Evolutionary conservation across 2,888 invertebrate species (phyloP).

Genomic region (Ariolimax columbianus): DNA sequence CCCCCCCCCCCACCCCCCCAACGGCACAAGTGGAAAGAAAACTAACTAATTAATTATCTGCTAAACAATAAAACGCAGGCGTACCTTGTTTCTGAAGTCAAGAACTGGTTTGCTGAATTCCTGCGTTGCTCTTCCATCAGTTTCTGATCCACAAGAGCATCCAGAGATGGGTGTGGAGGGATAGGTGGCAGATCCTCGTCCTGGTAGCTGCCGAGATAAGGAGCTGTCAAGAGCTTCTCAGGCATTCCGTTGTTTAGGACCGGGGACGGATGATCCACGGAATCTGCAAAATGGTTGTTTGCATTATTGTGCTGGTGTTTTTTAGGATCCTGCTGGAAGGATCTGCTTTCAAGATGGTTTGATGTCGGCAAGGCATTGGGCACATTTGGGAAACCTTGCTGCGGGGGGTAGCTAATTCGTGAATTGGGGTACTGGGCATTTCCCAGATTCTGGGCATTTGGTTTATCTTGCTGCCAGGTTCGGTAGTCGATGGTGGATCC

Average conservation of each 20-base stretch:
- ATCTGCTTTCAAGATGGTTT: conserved; percentile 26
- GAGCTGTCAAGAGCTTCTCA: conserved; percentile 77
- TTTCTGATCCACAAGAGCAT: conserved; percentile 82
- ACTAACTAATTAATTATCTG: too few species aligned
- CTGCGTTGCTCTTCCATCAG: conserved; percentile 74
- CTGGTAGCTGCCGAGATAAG: conserved; percentile 76
- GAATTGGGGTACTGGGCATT: conserved; percentile 19
- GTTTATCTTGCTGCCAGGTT: conserved; percentile 24
- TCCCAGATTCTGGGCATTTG: conserved; percentile 22
- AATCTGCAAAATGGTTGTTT: conserved; percentile 32
- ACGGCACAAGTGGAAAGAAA: too few species aligned
- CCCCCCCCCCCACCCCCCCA: too few species aligned
- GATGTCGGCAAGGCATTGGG: conserved; percentile 11
- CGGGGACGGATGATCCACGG: conserved; percentile 56
- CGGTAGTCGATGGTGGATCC: too few species aligned
- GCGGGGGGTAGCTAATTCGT: not conserved
- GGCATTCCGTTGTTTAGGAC: conserved; percentile 79
- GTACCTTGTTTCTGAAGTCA: conserved; percentile 31
- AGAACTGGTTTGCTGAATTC: conserved; percentile 44
- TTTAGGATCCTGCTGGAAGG: conserved; percentile 25
- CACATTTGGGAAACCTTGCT: not conserved
- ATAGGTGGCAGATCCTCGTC: conserved; percentile 68
- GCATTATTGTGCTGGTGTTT: conserved; percentile 16
- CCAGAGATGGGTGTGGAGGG: conserved; percentile 80
- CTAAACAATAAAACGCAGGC: not conserved